phyloP scores from a whole-genome alignment of 2,113 vertebrate species.

The Acinonyx jubatus region DNA sequence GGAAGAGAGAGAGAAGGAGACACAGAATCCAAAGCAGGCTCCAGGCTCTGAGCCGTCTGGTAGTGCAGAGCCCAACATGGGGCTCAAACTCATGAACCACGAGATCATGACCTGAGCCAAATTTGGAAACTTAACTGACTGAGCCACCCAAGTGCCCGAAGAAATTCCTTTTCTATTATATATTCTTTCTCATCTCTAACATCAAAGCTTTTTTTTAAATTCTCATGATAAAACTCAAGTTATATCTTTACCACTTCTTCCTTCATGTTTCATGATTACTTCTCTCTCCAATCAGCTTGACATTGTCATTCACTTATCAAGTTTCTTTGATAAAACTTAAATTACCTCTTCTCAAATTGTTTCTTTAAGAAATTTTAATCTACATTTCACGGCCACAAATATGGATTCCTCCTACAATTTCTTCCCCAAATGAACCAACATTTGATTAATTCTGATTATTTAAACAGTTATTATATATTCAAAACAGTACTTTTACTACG shows the following conservation, averaged over 20 bases:
- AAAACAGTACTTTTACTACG: conserved; percentile 35
- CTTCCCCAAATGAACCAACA: conserved; percentile 18
- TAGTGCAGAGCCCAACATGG: no score
- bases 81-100: no score
- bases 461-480: conserved; percentile 63
- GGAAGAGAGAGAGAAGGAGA: no score
- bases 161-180: not conserved
- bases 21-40: no score
- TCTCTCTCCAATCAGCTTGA: not conserved
- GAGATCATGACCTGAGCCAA: no score
- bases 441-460: conserved; percentile 42
- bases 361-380: conserved; percentile 16
- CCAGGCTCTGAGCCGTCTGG: no score
- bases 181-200: not conserved
- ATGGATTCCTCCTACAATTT: not conserved
- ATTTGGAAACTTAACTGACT: no score
- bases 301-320: not conserved
- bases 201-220: not conserved
- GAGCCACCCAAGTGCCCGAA: no score
- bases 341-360: not conserved
- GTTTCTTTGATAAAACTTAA: not conserved
- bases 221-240: not conserved
- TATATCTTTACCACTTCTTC: not conserved
- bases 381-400: not conserved
- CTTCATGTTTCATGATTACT: not conserved